phyloP scores from a whole-genome alignment of 2,797 vertebrate genomes.

The Antrozous pallidus region DNA sequence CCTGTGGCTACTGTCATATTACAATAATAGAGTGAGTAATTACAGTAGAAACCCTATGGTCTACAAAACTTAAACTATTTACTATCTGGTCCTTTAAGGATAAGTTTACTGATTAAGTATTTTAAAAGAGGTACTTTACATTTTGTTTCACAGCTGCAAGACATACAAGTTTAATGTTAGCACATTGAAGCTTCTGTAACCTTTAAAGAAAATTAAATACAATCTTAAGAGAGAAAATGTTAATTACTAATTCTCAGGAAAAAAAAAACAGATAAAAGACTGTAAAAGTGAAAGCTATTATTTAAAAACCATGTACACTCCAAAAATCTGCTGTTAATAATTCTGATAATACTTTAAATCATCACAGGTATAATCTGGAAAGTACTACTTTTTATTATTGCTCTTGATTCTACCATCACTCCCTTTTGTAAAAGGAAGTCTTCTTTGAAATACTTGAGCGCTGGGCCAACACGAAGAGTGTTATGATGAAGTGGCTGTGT shows the following conservation, averaged over 20 bases:
- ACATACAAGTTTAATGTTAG: not conserved
- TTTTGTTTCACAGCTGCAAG: not conserved
- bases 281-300: not conserved
- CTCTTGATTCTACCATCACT: not conserved
- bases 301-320: not conserved
- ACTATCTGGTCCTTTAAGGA: not conserved
- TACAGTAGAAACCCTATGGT: not conserved
- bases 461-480: not conserved
- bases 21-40: not conserved
- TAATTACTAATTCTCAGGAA: constrained; percentile 12
- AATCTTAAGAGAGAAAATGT: not conserved
- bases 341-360: not conserved
- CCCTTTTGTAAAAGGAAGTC: not conserved
- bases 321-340: constrained; percentile 1
- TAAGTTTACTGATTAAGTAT: not conserved
- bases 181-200: not conserved
- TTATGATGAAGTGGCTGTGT: not conserved
- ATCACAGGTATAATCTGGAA: not conserved
- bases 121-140: not conserved
- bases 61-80: not conserved
- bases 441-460: not conserved
- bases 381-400: not conserved
- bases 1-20: not conserved
- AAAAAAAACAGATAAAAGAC: not conserved
- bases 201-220: not conserved